Percentiles rank a stretch among this genome's conserved stretches.
phyloP scores from a whole-genome alignment of 2,797 vertebrate genomes.

The Propithecus perrieri region DNA sequence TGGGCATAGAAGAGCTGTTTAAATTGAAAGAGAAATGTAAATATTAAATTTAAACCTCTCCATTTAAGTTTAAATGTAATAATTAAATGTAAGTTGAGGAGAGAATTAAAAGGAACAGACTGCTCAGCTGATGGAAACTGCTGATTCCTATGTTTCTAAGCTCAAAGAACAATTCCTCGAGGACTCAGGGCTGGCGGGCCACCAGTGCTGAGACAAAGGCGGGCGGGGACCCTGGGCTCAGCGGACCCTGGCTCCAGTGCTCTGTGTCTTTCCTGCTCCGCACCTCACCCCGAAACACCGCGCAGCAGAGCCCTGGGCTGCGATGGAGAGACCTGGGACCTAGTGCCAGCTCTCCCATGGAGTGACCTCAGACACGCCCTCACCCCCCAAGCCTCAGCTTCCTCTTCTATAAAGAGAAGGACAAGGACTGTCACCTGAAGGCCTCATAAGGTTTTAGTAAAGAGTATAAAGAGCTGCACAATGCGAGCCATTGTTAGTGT shows the following conservation, averaged over 20 bases:
- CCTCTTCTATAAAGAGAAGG: not conserved
- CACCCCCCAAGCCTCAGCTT: not conserved
- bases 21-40: not conserved
- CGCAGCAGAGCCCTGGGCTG: not conserved
- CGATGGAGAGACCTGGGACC: not conserved
- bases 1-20: not conserved
- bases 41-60: not conserved
- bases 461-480: rapidly evolving
- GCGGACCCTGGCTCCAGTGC: rapidly evolving
- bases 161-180: not conserved
- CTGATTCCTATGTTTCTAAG: not conserved
- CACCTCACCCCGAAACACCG: rapidly evolving
- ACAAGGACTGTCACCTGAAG: not conserved
- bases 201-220: not conserved
- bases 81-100: not conserved
- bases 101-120: not conserved
- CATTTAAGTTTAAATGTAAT: not conserved
- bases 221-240: rapidly evolving
- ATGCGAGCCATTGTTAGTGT: not conserved
- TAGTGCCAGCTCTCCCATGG: not conserved
- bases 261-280: not conserved
- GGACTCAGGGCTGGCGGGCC: not conserved
- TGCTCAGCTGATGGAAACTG: not conserved
- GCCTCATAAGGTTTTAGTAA: not conserved
- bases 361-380: not conserved